Evolutionary conservation across 2,797 vertebrate species (phyloP), one percentile per base, ranked within the genome.

Genomic region (Pseudopleuronectes americanus): DNA sequence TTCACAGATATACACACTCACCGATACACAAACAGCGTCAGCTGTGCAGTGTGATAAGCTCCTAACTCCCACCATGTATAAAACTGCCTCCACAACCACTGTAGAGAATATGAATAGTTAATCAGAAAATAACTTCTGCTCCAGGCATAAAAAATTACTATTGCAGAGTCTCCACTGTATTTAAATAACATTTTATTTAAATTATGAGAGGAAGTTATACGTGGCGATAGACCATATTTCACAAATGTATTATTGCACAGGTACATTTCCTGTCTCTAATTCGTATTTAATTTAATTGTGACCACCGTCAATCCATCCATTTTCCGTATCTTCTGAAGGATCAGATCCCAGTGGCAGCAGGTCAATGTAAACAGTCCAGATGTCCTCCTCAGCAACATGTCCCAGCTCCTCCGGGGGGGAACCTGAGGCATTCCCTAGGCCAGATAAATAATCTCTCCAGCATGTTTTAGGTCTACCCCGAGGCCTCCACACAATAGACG

Each of bases 31-130:
- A 64, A 26, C 19, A 1, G 24, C 72, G 80, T 86, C 84, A 82
- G 78, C 85, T 85, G 84, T 73, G 71, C 45, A 41, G 57, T 23
- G 73, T 51, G 68, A 83, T 81, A 72, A 85, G 79, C 76, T 71
- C 64, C 52, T 22, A 66, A 62, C 64, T 64, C 75, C 62, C 64
- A 79, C 45, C 24, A 21, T 55, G 63, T 75, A 64, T 59, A 36
- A 78, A 63, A 8, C 51, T 53, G 48, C 55, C 31, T 75, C 70
- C 66, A 76, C 45, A 68, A 64, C 56, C 24, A 13, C 64, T 57
- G 33, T 55, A 57, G 64, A 82, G 49, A 73, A 54, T 43, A 81
- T 87, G 69, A 68, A 68, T 58, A 73, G 68, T 56, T n/a, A 22
- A 70, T 36, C 63, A 57, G 59, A 82, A 82, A 80, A 79, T 70